Conservation (phyloP, 2,113 vertebrate species). For the Taxidea taxus region DNA sequence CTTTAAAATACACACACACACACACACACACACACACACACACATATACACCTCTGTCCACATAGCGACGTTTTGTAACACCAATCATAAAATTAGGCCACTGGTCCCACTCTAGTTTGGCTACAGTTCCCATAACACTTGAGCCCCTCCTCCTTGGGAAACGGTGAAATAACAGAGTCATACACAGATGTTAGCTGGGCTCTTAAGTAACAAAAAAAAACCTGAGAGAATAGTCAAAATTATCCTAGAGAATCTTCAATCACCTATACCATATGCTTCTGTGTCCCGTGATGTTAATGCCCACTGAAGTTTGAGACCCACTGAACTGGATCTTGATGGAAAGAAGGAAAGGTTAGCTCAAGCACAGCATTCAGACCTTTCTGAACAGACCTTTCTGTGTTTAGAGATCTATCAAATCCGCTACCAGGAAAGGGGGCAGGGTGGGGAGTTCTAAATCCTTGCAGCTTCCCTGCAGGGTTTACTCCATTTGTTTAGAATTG, state of each 20-base stretch:
- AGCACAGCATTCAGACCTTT: background rate
- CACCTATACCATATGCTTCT: background rate
- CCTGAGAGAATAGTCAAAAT: background rate
- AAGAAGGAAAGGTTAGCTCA: background rate
- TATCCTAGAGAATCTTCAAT: background rate
- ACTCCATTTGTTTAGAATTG: constrained; percentile 6
- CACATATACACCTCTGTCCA: too few relatives aligned
- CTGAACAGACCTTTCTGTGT: background rate
- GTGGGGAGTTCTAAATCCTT: background rate
- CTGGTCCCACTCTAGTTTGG: background rate
- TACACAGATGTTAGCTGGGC: background rate
- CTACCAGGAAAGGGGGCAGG: background rate
- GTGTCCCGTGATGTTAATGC: background rate
- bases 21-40: too few relatives aligned
- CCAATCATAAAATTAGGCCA: background rate
- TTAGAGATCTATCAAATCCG: background rate
- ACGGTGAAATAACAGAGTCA: background rate
- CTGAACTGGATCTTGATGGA: background rate
- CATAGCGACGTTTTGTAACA: background rate
- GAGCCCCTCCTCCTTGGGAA: background rate
- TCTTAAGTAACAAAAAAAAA: background rate
- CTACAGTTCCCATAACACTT: background rate
- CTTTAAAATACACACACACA: too few relatives aligned
- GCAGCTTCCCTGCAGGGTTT: background rate
- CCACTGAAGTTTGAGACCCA: background rate